These are phyloP conservation scores for Pogoniulus pusillus DNA, from an alignment of 2,797 vertebrate species.

Conservation along the genomic window DNA sequence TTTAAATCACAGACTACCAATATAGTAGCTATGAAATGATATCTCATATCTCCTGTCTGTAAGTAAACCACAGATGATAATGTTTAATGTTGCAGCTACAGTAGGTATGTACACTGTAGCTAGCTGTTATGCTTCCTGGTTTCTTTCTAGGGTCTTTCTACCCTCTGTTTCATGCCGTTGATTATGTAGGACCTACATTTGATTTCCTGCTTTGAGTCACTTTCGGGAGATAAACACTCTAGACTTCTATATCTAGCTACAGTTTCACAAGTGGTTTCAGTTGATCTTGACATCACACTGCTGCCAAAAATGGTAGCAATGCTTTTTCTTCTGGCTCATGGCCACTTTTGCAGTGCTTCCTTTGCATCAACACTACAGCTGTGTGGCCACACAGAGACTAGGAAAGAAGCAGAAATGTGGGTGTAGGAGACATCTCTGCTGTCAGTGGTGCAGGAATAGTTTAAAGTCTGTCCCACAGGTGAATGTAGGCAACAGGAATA, in stretches of 20 bases:
- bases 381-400: neutral
- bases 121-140: accelerated
- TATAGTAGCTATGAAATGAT: neutral
- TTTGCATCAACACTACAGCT: accelerated
- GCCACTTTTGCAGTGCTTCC: neutral
- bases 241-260: neutral
- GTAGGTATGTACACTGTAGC: neutral
- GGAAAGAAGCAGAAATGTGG: neutral
- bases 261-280: neutral
- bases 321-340: neutral
- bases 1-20: neutral
- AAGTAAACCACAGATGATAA: neutral
- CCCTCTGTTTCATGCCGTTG: too few relatives aligned
- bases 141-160: neutral
- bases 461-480: neutral
- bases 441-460: neutral
- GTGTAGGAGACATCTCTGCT: neutral
- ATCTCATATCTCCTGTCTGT: neutral
- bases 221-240: neutral
- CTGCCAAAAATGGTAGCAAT: neutral
- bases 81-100: neutral
- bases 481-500: neutral
- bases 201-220: neutral
- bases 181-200: neutral
- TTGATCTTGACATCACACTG: neutral